These are phyloP conservation scores for Acridotheres tristis DNA, from an alignment of 2,797 vertebrate species.

Conservation along the genomic window DNA sequence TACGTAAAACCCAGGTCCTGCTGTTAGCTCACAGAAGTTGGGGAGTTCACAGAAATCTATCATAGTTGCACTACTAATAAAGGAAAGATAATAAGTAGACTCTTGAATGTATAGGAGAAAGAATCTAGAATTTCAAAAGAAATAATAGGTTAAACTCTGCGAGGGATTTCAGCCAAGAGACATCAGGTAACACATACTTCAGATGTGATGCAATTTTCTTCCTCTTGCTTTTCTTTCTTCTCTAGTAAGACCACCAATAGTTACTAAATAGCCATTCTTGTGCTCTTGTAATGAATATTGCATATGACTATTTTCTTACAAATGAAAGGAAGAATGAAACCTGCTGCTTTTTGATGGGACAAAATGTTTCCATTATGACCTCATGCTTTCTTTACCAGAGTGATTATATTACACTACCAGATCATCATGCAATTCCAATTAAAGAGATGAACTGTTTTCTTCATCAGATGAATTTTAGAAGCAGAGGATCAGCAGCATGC, in stretches of 20 bases:
- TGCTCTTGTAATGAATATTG: conserved; percentile 48
- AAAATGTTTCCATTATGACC: conserved; percentile 86
- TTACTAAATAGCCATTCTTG: conserved; percentile 7
- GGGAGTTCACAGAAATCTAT: background rate
- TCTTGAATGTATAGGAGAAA: background rate
- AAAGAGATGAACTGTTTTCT: conserved; percentile 64
- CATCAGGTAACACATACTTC: background rate
- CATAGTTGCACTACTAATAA: background rate
- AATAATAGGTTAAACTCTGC: background rate
- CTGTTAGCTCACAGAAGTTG: background rate
- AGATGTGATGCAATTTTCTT: background rate
- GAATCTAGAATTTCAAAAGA: background rate
- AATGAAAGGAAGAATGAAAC: conserved; percentile 75
- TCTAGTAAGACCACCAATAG: conserved; percentile 23
- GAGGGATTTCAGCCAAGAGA: background rate
- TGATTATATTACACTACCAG: conserved; percentile 54
- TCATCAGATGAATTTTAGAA: conserved; percentile 52
- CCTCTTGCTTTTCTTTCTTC: background rate
- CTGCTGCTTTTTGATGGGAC: conserved; percentile 79
- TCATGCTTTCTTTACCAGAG: conserved; percentile 75
- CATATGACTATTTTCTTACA: conserved; percentile 58
- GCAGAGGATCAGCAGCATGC: background rate
- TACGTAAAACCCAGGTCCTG: background rate
- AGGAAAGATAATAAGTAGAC: background rate
- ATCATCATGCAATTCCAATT: conserved; percentile 38